These are phyloP conservation scores for Gallinago paraguaiae DNA, from an alignment of 2,113 vertebrate species.

Conservation along the genomic window DNA sequence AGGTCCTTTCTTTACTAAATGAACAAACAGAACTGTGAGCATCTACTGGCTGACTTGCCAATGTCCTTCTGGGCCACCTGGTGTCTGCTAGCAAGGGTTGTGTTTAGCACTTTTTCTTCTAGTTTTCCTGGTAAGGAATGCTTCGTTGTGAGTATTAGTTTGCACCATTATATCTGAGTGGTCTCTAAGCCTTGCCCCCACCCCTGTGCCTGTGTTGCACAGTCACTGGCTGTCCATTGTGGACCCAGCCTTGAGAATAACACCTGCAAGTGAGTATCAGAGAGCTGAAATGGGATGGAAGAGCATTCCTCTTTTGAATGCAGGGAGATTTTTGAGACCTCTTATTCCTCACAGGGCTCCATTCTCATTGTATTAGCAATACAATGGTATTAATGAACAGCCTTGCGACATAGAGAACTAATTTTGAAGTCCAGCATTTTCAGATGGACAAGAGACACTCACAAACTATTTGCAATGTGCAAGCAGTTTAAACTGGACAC, in stretches of 20 bases:
- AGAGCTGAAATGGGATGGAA: not conserved
- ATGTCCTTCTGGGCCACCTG: not conserved
- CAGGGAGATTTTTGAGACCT: not conserved
- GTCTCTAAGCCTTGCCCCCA: not conserved
- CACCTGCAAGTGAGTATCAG: not conserved
- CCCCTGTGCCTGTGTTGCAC: not conserved
- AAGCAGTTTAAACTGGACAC: not conserved
- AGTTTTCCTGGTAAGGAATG: not conserved
- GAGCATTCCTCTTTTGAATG: not conserved
- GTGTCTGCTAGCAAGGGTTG: not conserved
- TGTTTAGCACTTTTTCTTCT: not conserved
- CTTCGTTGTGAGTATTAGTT: not conserved
- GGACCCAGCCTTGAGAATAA: not conserved
- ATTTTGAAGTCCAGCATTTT: not conserved
- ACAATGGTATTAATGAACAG: not conserved
- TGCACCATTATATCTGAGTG: not conserved
- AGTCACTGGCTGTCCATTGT: not conserved
- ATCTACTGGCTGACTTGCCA: not conserved
- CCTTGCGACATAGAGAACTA: rapidly evolving
- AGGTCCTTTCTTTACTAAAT: not conserved
- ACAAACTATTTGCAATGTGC: not conserved
- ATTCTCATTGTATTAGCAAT: not conserved
- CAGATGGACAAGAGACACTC: not conserved
- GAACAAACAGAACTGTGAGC: rapidly evolving
- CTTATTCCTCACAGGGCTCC: not conserved